A percentile compares a stretch with the other conserved stretches of the same genome.
These are phyloP conservation scores for Neelides folsomi DNA, from an alignment of 2,888 invertebrate genomes.

Conservation along the genomic window DNA sequence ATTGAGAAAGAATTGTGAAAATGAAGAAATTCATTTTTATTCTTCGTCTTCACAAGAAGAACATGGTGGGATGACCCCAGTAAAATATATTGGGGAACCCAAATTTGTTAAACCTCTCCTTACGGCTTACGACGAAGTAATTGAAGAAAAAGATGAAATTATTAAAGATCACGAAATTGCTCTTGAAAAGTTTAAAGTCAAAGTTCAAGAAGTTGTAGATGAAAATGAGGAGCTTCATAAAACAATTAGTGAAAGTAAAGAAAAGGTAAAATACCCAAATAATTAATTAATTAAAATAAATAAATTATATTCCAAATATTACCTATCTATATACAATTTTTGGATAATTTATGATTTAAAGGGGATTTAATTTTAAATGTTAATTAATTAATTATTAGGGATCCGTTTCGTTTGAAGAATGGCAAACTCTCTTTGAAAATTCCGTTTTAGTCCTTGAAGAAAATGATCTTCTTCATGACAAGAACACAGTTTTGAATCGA, in stretches of 20 bases:
- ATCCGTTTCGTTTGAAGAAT: constrained; percentile 26
- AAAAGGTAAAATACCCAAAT: constrained; percentile 16
- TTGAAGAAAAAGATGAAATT: constrained; percentile 27
- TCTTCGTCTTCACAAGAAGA: constrained; percentile 13
- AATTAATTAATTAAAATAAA: not conserved
- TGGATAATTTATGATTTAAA: no score
- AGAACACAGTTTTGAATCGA: constrained; percentile 15
- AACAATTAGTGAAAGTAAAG: constrained; percentile 15
- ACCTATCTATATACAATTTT: no score
- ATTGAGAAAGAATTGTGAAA: constrained; percentile 10
- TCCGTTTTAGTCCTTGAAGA: constrained; percentile 27
- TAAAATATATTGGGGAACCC: constrained; percentile 9
- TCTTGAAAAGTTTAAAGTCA: constrained; percentile 18
- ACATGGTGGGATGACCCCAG: not conserved
- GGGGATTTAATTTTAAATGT: no score
- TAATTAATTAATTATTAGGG: constrained; percentile 18
- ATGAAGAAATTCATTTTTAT: constrained; percentile 17
- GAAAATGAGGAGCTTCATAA: constrained; percentile 29
- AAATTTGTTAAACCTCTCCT: constrained; percentile 13
- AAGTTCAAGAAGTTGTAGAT: constrained; percentile 15
- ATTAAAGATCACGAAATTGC: constrained; percentile 24
- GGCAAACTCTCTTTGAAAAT: constrained; percentile 25
- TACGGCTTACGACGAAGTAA: constrained; percentile 28
- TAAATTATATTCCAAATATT: not conserved
- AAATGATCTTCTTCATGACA: constrained; percentile 28